A percentile compares a stretch with the other conserved stretches of the same genome.
These are phyloP conservation scores for Chymomyza costata DNA, from an alignment of 1,140 invertebrate species.

Conservation along the genomic window DNA sequence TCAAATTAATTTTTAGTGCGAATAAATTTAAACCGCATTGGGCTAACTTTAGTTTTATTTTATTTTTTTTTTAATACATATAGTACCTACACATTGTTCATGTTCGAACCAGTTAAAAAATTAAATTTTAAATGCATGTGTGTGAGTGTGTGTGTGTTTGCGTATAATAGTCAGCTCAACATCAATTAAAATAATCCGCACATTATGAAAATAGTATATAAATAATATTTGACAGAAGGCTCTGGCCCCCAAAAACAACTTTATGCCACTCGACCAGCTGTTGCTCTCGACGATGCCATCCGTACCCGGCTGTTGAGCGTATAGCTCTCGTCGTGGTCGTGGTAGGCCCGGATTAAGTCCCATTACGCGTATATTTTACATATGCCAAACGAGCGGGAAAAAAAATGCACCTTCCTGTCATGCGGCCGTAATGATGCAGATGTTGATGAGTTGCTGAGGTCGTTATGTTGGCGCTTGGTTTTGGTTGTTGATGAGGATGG, in stretches of 20 bases:
- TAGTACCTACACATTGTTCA: no score
- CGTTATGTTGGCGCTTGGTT: no score
- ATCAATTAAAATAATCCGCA: slow-evolving; percentile 60
- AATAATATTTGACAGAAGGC: slow-evolving; percentile 60
- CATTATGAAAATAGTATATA: slow-evolving; percentile 49
- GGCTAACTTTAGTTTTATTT: no score
- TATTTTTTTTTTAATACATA: slow-evolving; percentile 5
- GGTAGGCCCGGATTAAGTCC: no score
- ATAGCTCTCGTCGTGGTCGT: no score
- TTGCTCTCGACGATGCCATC: background rate
- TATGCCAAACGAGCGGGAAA: slow-evolving; percentile 27
- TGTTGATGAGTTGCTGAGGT: slow-evolving; percentile 21
- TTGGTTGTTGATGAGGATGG: slow-evolving; percentile 4
- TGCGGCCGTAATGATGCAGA: slow-evolving; percentile 40
- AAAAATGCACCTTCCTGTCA: slow-evolving; percentile 20
- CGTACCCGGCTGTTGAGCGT: no score
- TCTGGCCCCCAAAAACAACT: no score
- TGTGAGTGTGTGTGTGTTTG: background rate
- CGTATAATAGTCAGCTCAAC: slow-evolving; percentile 42
- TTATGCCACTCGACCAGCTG: no score
- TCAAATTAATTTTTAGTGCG: slow-evolving; percentile 58
- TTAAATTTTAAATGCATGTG: slow-evolving; percentile 22
- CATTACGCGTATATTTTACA: slow-evolving; percentile 41
- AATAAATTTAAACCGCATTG: slow-evolving; percentile 27
- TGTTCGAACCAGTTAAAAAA: slow-evolving; percentile 26